Evolutionary conservation across 2,888 invertebrate species (phyloP).

Genomic region (Resseliella maxima): DNA sequence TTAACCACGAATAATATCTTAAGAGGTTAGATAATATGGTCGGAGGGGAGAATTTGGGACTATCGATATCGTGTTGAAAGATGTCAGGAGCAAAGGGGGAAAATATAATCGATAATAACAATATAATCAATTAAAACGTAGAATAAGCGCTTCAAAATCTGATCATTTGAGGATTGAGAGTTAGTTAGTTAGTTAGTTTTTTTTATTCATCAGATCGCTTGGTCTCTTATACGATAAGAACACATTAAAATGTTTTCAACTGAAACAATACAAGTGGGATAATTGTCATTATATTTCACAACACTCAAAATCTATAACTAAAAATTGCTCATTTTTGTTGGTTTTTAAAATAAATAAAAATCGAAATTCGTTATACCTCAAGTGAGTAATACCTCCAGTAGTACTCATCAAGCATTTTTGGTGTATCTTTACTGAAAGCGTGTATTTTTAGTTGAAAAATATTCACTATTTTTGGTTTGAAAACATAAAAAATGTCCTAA

Average conservation of each 20-base stretch:
- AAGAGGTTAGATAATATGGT: not conserved
- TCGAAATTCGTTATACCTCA: not conserved
- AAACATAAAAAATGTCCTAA: not conserved
- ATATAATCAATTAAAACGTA: slow-evolving; percentile 3
- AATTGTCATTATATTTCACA: not conserved
- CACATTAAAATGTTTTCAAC: slow-evolving; percentile 12
- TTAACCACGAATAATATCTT: not conserved
- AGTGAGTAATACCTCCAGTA: not conserved
- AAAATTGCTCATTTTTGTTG: not conserved
- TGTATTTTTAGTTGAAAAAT: not conserved
- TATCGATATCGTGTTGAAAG: too few species aligned
- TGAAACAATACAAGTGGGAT: not conserved
- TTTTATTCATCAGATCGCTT: not conserved
- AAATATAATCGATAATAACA: not conserved
- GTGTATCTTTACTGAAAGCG: not conserved
- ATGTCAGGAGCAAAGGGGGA: too few species aligned
- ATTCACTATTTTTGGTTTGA: not conserved
- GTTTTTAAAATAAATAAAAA: not conserved
- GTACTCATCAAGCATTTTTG: not conserved
- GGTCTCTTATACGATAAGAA: slow-evolving; percentile 28
- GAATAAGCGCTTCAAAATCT: not conserved
- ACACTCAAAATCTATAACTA: not conserved
- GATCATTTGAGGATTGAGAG: not conserved
- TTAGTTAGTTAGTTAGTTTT: too few species aligned
- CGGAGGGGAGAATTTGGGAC: not conserved